These are phyloP conservation scores for Heliconius hermathena DNA, from an alignment of 1,140 invertebrate species.

Conservation along the genomic window DNA sequence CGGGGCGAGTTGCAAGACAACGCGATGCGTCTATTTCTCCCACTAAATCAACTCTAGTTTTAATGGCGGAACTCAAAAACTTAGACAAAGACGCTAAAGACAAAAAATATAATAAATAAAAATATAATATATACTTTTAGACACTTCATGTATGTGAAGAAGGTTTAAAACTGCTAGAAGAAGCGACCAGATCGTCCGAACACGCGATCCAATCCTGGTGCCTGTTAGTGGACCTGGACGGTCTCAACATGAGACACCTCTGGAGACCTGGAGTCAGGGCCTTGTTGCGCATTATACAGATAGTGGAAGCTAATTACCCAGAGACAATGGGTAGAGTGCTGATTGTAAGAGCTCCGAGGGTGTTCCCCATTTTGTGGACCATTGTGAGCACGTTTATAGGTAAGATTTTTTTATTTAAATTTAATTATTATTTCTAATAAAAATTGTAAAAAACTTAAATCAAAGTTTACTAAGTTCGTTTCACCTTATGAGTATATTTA, in stretches of 20 bases:
- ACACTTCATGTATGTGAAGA: conserved; percentile 94
- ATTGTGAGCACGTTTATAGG: conserved; percentile 96
- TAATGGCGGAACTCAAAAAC: too few relatives aligned
- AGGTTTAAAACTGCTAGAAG: conserved; percentile 90
- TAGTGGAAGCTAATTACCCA: conserved; percentile 97
- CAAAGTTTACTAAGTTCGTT: too few relatives aligned
- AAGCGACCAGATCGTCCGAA: conserved; percentile 88
- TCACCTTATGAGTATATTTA: too few relatives aligned
- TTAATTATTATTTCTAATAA: background rate
- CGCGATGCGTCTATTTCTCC: too few relatives aligned
- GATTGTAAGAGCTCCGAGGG: conserved; percentile 93
- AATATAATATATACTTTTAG: conserved; percentile 63
- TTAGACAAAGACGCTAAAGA: too few relatives aligned
- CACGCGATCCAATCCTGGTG: conserved; percentile 94
- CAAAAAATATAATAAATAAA: background rate
- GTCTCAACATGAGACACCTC: conserved; percentile 96
- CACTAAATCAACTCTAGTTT: too few relatives aligned
- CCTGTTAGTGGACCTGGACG: conserved; percentile 95
- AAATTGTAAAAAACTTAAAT: too few relatives aligned
- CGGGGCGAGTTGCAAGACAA: too few relatives aligned
- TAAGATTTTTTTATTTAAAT: conserved; percentile 29
- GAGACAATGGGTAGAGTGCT: conserved; percentile 96
- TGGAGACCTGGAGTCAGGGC: conserved; percentile 96
- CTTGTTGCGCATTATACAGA: conserved; percentile 95
- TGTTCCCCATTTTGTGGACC: conserved; percentile 98